Evolutionary conservation across 2,113 vertebrate genomes (phyloP).

Genomic region (Balaenoptera acutorostrata): DNA sequence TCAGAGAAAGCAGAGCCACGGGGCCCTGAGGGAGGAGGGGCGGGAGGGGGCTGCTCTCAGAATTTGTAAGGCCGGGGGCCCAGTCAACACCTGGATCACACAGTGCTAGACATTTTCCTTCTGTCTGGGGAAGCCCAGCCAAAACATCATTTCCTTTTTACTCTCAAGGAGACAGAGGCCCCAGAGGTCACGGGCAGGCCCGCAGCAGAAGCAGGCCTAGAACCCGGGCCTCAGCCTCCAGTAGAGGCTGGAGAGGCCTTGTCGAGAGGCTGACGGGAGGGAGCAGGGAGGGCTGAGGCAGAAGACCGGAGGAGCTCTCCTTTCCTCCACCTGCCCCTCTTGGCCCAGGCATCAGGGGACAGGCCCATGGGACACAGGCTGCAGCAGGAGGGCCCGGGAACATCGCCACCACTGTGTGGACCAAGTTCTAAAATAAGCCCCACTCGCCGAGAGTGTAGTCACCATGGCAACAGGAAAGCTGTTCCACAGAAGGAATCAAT

Average conservation of each 20-base stretch:
- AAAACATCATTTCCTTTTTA: not conserved
- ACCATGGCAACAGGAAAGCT: constrained; percentile 26
- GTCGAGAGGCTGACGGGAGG: not conserved
- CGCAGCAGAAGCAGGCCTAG: not conserved
- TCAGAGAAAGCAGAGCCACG: fast-evolving
- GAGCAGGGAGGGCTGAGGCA: fast-evolving
- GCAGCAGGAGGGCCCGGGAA: not conserved
- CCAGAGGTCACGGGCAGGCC: not conserved
- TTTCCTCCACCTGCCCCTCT: not conserved
- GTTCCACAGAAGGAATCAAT: not conserved
- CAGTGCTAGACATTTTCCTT: not conserved
- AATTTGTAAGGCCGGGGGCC: not conserved
- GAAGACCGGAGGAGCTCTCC: not conserved
- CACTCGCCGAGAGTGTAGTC: not conserved
- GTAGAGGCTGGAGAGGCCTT: not conserved
- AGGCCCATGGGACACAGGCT: not conserved
- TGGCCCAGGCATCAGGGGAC: not conserved
- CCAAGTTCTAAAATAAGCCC: constrained; percentile 28
- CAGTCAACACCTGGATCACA: not conserved
- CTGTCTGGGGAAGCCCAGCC: not conserved
- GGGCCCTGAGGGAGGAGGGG: fast-evolving
- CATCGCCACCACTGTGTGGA: not conserved
- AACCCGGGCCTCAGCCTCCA: not conserved
- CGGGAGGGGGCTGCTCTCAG: fast-evolving
- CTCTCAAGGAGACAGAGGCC: not conserved